phyloP scores from a whole-genome alignment of 2,888 invertebrate species.

The Pyrrhosoma nymphula region DNA sequence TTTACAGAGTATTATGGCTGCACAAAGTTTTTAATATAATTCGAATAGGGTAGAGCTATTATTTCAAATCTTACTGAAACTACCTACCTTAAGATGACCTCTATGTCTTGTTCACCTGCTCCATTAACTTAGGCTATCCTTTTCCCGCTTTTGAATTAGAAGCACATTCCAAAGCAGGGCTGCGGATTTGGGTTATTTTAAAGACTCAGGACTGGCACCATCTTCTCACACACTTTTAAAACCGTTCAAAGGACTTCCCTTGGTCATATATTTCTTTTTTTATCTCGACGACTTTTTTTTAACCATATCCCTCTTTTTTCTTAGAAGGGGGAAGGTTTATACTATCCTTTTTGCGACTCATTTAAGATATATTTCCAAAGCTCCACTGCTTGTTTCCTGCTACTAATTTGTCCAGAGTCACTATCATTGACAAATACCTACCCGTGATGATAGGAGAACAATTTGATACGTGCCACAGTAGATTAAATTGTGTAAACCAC shows the following conservation, averaged over 20 bases:
- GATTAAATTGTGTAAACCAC: background rate
- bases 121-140: no score
- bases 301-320: background rate
- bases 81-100: background rate
- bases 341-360: background rate
- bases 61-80: no score
- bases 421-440: background rate
- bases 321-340: background rate
- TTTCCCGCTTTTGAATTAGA: no score
- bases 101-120: background rate
- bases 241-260: no score
- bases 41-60: no score
- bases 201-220: no score
- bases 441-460: background rate
- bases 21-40: no score
- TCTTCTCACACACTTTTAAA: no score
- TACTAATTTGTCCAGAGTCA: background rate
- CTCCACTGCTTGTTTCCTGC: background rate
- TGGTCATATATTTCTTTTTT: background rate
- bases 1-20: no score
- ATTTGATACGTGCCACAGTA: background rate
- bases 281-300: background rate
- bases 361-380: background rate
- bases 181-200: no score
- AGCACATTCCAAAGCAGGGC: no score